Evolutionary conservation across 2,888 invertebrate genomes (phyloP).

Genomic region (Drosophila ustulata): DNA sequence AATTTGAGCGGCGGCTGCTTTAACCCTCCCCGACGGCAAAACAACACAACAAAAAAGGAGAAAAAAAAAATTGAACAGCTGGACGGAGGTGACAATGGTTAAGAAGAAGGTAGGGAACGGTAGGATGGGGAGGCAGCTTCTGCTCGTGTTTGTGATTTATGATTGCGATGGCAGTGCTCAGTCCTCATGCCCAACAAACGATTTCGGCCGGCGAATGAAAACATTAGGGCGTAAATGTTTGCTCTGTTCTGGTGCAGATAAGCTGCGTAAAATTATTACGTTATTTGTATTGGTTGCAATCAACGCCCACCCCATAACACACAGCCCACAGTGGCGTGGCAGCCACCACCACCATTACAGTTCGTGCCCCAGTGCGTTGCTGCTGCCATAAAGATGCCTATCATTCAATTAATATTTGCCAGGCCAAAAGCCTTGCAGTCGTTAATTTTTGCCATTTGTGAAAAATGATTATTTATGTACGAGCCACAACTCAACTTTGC

Average conservation of each 20-base stretch:
- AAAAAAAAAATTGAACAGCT: constrained; percentile 59
- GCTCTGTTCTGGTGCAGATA: constrained; percentile 84
- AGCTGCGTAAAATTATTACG: constrained; percentile 83
- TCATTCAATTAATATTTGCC: constrained; percentile 81
- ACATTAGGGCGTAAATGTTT: constrained; percentile 84
- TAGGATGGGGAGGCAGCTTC: background rate
- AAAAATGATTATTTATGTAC: constrained; percentile 65
- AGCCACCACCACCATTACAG: constrained; percentile 25
- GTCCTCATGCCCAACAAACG: background rate
- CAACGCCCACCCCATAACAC: constrained; percentile 51
- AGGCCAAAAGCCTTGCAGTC: constrained; percentile 35
- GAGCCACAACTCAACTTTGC: background rate
- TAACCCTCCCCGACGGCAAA: constrained; percentile 53
- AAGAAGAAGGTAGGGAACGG: background rate
- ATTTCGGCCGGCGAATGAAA: constrained; percentile 68
- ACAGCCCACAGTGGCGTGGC: constrained; percentile 1
- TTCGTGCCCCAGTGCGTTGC: no score
- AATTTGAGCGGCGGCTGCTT: constrained; percentile 16
- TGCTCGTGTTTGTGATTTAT: constrained; percentile 58
- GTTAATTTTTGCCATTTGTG: constrained; percentile 60
- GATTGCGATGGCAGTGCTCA: constrained; percentile 67
- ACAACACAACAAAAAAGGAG: background rate
- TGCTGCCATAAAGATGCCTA: constrained; percentile 72
- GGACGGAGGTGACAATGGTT: constrained; percentile 62
- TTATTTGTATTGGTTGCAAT: constrained; percentile 82